A percentile compares a stretch with the other conserved stretches of the same genome.
phyloP scores from a whole-genome alignment of 2,113 vertebrate species.

The Triplophysa siluroides region DNA sequence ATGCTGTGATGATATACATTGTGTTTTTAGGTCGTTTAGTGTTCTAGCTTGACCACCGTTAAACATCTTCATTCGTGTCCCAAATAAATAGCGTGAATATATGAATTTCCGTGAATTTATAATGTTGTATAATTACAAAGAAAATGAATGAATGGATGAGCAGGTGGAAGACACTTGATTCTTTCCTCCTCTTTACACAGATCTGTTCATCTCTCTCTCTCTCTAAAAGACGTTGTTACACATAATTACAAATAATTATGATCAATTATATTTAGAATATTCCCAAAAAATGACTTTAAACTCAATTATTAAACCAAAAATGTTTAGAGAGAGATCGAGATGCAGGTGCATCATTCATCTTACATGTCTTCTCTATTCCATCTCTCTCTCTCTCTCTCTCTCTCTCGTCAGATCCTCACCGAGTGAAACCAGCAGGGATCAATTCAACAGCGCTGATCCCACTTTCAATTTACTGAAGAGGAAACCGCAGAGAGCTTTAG shows the following conservation, averaged over 20 bases:
- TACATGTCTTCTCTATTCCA: not conserved
- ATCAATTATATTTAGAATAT: not conserved
- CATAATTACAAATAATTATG: conserved; percentile 7
- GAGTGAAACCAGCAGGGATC: conserved; percentile 22
- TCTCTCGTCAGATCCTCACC: not conserved
- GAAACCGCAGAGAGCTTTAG: conserved; percentile 25
- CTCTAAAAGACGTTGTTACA: not conserved
- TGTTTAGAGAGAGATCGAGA: not conserved
- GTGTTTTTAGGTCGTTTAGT: no score
- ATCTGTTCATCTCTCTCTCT: not conserved
- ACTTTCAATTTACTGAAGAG: conserved; percentile 47
- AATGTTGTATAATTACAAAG: no score
- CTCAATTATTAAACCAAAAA: not conserved
- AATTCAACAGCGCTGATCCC: conserved; percentile 31
- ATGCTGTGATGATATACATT: no score
- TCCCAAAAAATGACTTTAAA: not conserved
- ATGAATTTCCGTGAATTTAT: no score
- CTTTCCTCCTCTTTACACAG: not conserved
- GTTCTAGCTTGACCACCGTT: no score
- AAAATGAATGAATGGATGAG: not conserved
- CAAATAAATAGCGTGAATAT: no score
- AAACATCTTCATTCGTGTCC: no score
- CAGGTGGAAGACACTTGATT: not conserved
- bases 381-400: not conserved
- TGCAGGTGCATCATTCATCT: not conserved